phyloP scores from a whole-genome alignment of 2,888 invertebrate genomes.

The Corythucha ciliata region DNA sequence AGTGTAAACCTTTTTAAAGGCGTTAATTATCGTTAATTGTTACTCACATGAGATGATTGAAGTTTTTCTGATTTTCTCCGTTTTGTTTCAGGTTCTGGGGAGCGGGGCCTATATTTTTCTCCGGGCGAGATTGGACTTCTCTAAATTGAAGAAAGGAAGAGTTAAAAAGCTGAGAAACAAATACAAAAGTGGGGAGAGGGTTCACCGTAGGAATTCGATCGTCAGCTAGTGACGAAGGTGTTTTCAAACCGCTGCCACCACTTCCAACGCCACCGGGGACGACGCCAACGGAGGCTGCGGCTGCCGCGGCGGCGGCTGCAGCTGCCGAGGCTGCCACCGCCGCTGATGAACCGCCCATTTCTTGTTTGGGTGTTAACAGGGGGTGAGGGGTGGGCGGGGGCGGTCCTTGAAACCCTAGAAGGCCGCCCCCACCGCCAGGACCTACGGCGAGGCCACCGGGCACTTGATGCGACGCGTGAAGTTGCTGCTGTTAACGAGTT shows the following conservation, averaged over 20 bases:
- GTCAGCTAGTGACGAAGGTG: no score
- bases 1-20: no score
- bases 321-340: no score
- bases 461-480: conserved; percentile 78
- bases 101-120: conserved; percentile 72
- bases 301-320: no score
- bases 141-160: conserved; percentile 40
- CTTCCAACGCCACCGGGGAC: no score
- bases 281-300: no score
- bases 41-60: conserved; percentile 61
- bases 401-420: conserved; percentile 43
- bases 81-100: conserved; percentile 63
- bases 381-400: conserved; percentile 33
- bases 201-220: conserved; percentile 37
- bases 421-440: conserved; percentile 41
- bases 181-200: conserved; percentile 17
- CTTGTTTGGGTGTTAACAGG: conserved; percentile 34
- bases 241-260: no score
- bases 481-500: conserved; percentile 61
- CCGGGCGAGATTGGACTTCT: conserved; percentile 74
- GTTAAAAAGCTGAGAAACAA: conserved; percentile 16
- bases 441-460: conserved; percentile 50
- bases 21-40: background rate
- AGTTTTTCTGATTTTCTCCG: conserved; percentile 78
- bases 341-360: no score